phyloP scores from a whole-genome alignment of 2,113 vertebrate genomes.

The Lophochroa leadbeateri region DNA sequence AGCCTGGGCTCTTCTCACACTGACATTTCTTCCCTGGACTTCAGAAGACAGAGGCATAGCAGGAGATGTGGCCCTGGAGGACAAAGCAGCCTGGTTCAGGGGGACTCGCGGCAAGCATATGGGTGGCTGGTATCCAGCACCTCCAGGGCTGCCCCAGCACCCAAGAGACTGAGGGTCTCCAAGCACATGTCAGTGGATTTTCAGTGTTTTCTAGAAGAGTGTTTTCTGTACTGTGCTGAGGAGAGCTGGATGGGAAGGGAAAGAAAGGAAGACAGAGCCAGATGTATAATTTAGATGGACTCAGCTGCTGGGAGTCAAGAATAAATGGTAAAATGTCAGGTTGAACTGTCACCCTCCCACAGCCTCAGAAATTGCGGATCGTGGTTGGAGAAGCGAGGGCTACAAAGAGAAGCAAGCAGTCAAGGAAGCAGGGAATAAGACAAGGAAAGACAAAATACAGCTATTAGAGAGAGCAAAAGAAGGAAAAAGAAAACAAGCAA shows the following conservation, averaged over 20 bases:
- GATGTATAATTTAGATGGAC: background rate
- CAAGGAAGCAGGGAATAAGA: background rate
- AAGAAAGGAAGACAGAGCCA: background rate
- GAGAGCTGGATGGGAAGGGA: background rate
- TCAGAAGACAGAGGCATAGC: background rate
- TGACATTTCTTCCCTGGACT: fast-evolving
- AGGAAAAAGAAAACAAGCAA: fast-evolving
- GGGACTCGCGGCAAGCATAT: fast-evolving
- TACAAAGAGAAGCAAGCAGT: background rate
- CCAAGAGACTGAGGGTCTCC: background rate
- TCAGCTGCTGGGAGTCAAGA: background rate
- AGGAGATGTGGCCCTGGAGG: background rate
- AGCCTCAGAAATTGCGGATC: background rate
- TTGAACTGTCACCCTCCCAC: background rate
- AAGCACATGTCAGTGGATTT: background rate
- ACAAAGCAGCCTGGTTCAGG: background rate
- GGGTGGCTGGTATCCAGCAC: background rate
- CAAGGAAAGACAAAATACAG: background rate
- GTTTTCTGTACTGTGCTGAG: background rate
- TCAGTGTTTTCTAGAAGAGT: background rate
- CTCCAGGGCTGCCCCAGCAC: background rate
- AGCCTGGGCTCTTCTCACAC: background rate
- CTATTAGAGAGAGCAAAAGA: background rate
- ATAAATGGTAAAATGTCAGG: background rate
- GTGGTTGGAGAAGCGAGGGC: background rate